Evolutionary conservation across 2,797 vertebrate species (phyloP), one percentile per base, ranked within the genome.

Genomic region (Danio kyathit): DNA sequence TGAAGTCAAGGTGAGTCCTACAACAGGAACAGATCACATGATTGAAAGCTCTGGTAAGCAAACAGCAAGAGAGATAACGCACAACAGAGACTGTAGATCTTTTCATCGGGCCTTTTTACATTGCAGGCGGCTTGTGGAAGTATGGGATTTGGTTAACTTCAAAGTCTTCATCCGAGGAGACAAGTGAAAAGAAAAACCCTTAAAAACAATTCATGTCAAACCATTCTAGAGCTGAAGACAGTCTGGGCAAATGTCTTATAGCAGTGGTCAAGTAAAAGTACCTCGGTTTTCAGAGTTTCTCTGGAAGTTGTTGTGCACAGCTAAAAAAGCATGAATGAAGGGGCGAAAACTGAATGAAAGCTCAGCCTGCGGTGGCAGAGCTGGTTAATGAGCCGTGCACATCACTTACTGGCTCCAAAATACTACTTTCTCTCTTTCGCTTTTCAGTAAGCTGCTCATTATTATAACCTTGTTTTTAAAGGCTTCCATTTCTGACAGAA

Each of bases 121-220:
- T 94, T 85, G 93, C 94, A 80, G 94, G 94, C 63, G 93, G 90
- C 65, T 96, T 95, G 69, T 95, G 95, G 87, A 98, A 99, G 89
- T 97, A 96, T 83, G 94, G 94, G 86, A 97, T 93, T 65, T 96
- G 93, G 89, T 96, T 95, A 81, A 96, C 91, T 90, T 96, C 95
- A 83, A 95, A 87, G 74, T 98, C 96, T 79, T 95, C 94, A 90
- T 95, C 93, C 94, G 66, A 16, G 7, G 79, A 2, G 21, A 19
- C 1, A 46, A 16, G 12, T 4, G 38, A 59, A 75, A 19, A 40
- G 6, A 61, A 38, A 63, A 46, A 49, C 48, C 41, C 14, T 6
- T 52, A 41, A 16, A 71, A 17, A 29, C 7, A 38, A 19, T 51
- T 52, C 6, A 10, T 40, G 43, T 29, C 7, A 46, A 41, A 52